Evolutionary conservation across 2,797 vertebrate genomes (phyloP), one percentile per base, ranked within the genome.

Genomic region (Alectoris magna): DNA sequence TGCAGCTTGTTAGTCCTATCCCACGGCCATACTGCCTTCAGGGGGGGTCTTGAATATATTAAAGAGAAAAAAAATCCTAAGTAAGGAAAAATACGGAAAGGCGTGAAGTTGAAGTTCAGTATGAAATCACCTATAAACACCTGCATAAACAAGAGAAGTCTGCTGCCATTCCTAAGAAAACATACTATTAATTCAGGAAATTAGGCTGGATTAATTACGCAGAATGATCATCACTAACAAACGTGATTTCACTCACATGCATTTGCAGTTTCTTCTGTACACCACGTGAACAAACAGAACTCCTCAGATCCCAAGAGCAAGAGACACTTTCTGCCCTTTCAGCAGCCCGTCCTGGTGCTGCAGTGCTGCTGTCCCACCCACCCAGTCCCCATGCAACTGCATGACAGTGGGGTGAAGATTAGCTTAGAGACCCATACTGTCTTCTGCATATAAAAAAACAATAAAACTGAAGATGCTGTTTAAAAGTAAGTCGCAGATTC

Each of bases 361-460:
- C 70, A 23, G 21, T 0, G 14, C 56, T 31, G 27, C 14, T 24
- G 3, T 18, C 26, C 48, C 3, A 0, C 15, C 64, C 13, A 17
- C 31, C 34, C 24, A 4, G 0, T 15, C 59, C 44, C 55, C 17
- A 3, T 1, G 12, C 67, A 71, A 16, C 60, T 66, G 0, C 6
- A 4, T 18, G 21, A 17, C 2, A 18, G 21, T 14, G 56, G 24
- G 14, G 1, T 1, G 36, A 46, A 38, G 14, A 11, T 62, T 1
- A 23, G 39, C 46, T 43, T 17, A 38, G 49, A 44, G 29, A 10
- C 5, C 43, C n/a, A 14, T 11, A 3, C 9, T 4, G 6, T 0
- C 1, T 23, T 10, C 16, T 9, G 19, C 9, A 14, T 14, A 27
- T 26, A 17, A 38, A 17, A 17, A 43, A 26, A 21, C 29, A n/a